Base-by-base conservation (phyloP, 2,888 invertebrate genomes). In the Lasioglossum morio region DNA sequence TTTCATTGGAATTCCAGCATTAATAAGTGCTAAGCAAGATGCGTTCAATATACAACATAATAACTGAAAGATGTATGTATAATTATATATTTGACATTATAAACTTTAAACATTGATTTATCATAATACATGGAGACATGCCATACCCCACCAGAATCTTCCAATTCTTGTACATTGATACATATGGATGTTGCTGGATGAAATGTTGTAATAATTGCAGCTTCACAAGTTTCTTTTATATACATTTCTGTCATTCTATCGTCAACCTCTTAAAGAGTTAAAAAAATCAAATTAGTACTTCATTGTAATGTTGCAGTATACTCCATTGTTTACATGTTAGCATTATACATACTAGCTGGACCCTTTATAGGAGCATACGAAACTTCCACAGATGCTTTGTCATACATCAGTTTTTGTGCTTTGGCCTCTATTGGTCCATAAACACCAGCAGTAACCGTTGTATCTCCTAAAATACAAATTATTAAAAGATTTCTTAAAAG, bases 381-480 rank as follows among this genome's bases (percentile, higher is more conserved):
- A 40, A 98, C 97, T 94, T 98, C 98, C 12, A 99, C 95, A n/a
- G 96, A 96, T 0, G 98, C 97, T 94, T 97, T 97, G 88, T 98
- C 98, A 78, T 98, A 97, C 89, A 97, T 96, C 91, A 98, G 96
- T 94, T 97, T 98, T 88, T 97, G 97, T 88, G 96, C 95, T 95
- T 97, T 98, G 1, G 97, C 97, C 95, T 98, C 98, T 19, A 97
- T 95, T 0, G 98, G 98, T 0, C 98, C 99, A 95, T 98, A 97
- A 57, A 98, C 96, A 87, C 98, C 97, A 2, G 97, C 97, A 66
- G 98, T 94, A 1, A 97, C 97, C 74, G 97, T 97, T 27, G 98
- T 98, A 86, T 97, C 97, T 19, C 98, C 98, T 98, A 93, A 72
- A 57, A 30, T 12, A 79, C 27, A 75, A 23, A 40, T 63, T 30